Evolutionary conservation across 2,797 vertebrate species (phyloP), one percentile per base, ranked within the genome.

Genomic region (Champsocephalus esox): DNA sequence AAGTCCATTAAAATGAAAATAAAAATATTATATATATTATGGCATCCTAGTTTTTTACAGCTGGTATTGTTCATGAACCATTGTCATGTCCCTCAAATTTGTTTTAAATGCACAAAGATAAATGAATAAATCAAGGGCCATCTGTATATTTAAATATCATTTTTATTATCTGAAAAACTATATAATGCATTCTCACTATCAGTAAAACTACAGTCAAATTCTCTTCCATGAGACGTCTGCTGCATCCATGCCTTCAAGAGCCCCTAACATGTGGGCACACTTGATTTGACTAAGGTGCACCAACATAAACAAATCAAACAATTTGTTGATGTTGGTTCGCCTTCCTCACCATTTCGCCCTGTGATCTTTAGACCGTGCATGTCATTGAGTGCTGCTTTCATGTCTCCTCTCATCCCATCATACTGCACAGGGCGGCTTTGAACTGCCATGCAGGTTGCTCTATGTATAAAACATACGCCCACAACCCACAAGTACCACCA

Each of bases 361-460:
- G 85, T 93, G 92, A 93, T 93, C 89, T 92, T 82, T 48, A 69
- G 84, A 75, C 68, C 51, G 70, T 57, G 61, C 75, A 84, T 67
- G 83, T 69, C 59, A 59, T 54, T 67, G 83, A 94, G 94, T 85
- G 87, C 80, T 79, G 80, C 93, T 94, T 94, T 95, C 86, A 95
- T 94, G 93, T 93, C 81, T 87, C 85, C 87, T 79, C 85, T 90
- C 78, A 70, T 67, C 87, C 66, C 71, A 73, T 80, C 74, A n/a
- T 57, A 51, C 81, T 80, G 80, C 73, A 68, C 79, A 17, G 69
- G 77, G 71, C 10, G 78, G 75, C 93, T 94, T 94, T 95, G 92
- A 95, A 93, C 90, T 82, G 63, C 48, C 86, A 93, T 92, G 92
- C 93, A 90, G 92, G 93, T 86, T 86, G 70, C 67, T 78, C 72